phyloP scores from a whole-genome alignment of 1,140 invertebrate genomes.

The Olivierus martensii region DNA sequence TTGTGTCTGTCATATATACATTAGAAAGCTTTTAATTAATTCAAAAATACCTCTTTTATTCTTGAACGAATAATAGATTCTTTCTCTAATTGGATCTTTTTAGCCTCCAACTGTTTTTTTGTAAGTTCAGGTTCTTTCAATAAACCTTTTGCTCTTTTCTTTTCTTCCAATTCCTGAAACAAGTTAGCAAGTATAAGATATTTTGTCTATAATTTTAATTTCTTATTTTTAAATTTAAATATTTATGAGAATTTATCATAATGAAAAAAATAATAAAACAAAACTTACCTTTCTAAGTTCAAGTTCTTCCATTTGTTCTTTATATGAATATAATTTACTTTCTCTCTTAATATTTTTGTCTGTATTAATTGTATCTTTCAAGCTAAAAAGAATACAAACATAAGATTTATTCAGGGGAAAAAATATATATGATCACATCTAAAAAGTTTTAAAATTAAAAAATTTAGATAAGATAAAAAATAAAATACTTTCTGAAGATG shows the following conservation, averaged over 20 bases:
- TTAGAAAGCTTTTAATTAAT: not conserved
- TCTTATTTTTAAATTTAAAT: not conserved
- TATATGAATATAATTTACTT: constrained; percentile 92
- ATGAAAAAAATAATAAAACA: not conserved
- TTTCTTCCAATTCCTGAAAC: constrained; percentile 81
- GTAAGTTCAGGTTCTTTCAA: constrained; percentile 54
- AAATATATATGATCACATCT: too few relatives aligned
- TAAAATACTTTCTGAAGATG: too few relatives aligned
- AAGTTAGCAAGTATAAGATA: too few relatives aligned
- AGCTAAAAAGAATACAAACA: constrained; percentile 4
- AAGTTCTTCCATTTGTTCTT: constrained; percentile 90
- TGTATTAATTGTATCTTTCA: constrained; percentile 31
- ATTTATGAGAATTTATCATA: not conserved
- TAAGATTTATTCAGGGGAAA: too few relatives aligned
- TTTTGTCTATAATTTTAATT: too few relatives aligned
- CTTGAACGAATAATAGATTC: constrained; percentile 50
- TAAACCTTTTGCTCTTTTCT: constrained; percentile 61
- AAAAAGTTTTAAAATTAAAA: too few relatives aligned
- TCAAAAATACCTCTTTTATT: constrained; percentile 4
- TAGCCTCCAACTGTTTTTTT: constrained; percentile 83
- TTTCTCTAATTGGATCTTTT: constrained; percentile 72
- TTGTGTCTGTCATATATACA: too few relatives aligned
- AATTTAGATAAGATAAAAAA: too few relatives aligned
- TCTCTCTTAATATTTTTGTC: constrained; percentile 86
- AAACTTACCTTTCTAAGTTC: constrained; percentile 52